Conservation (phyloP, 2,888 invertebrate species). For the Oeneis ivallda region DNA sequence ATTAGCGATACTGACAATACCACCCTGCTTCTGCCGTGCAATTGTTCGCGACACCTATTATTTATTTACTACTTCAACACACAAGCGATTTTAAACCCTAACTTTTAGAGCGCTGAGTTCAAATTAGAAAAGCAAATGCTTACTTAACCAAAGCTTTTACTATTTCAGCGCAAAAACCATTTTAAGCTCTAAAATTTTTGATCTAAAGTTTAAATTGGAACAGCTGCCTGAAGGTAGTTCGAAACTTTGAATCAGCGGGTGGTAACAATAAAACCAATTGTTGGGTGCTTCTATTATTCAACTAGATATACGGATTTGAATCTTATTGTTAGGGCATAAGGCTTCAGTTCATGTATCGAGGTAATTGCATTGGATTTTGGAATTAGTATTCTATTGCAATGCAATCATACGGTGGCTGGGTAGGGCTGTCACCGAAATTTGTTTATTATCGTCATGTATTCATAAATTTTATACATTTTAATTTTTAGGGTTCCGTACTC, state of each 20-base stretch:
- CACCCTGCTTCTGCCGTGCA: conserved; percentile 53
- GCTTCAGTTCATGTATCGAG: conserved; percentile 42
- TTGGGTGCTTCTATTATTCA: conserved; percentile 58
- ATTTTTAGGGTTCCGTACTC: too few species aligned
- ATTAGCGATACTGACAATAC: conserved; percentile 53
- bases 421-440: conserved; percentile 51
- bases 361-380: conserved; percentile 60
- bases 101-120: conserved; percentile 15
- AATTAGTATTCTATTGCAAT: conserved; percentile 71
- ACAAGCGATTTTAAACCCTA: conserved; percentile 46
- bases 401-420: conserved; percentile 56
- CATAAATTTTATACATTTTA: not conserved
- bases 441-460: not conserved
- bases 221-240: conserved; percentile 39
- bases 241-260: conserved; percentile 72
- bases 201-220: conserved; percentile 30
- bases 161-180: not conserved
- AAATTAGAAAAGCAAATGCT: conserved; percentile 49
- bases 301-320: conserved; percentile 45
- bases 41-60: conserved; percentile 74
- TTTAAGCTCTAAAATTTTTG: conserved; percentile 6
- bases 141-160: conserved; percentile 10
- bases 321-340: conserved; percentile 44
- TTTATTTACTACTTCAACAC: conserved; percentile 50
- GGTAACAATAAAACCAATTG: conserved; percentile 78